These are phyloP conservation scores for Sarotherodon lohbergeri DNA, from an alignment of 2,113 vertebrate species.

Conservation along the genomic window DNA sequence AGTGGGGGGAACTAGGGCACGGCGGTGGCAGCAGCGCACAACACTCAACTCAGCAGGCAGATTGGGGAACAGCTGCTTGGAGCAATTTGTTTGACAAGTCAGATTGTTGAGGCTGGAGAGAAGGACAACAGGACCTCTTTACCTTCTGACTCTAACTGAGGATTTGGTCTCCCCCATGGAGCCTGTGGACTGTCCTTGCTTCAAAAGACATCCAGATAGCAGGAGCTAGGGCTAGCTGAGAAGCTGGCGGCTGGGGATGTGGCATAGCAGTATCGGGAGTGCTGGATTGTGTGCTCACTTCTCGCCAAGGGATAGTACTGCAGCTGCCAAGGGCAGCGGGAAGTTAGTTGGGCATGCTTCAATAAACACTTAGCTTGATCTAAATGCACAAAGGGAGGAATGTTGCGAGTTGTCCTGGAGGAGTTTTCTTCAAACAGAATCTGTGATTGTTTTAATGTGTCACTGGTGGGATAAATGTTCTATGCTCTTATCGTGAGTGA, in stretches of 20 bases:
- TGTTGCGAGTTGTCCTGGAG: constrained; percentile 14
- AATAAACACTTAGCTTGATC: constrained; percentile 36
- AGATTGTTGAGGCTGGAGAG: constrained; percentile 23
- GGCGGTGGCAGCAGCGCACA: background rate
- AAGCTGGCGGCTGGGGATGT: background rate
- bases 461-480: constrained; percentile 8
- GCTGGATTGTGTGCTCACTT: constrained; percentile 13
- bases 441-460: constrained; percentile 43
- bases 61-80: constrained; percentile 60
- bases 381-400: constrained; percentile 36
- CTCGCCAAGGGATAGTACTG: background rate
- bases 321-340: constrained; percentile 16
- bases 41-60: constrained; percentile 49
- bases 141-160: constrained; percentile 1
- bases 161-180: background rate
- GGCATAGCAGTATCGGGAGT: background rate
- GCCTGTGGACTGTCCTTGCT: background rate
- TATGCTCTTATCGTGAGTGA: background rate
- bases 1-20: constrained; percentile 11
- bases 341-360: constrained; percentile 21
- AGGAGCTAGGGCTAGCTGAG: background rate
- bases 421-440: constrained; percentile 52
- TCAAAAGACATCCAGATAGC: background rate
- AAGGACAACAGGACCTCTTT: constrained; percentile 2
- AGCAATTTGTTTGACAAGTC: constrained; percentile 64